Evolutionary conservation across 2,113 vertebrate species (phyloP), one percentile per base, ranked within the genome.

Genomic region (Echinops telfairi): DNA sequence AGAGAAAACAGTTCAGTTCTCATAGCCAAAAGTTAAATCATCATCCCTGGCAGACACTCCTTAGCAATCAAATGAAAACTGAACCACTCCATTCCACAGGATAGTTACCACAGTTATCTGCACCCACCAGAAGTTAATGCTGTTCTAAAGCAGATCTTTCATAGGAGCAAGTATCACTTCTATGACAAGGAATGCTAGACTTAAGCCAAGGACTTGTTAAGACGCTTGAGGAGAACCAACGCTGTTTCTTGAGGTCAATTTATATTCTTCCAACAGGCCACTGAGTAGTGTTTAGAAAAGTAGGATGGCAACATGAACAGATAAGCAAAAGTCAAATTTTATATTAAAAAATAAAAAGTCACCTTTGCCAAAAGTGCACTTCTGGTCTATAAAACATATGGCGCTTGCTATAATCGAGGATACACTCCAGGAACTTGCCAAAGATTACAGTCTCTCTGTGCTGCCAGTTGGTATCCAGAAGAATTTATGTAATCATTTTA

Each of bases 121-220:
- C 12, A 20, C 25, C 57, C 75, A 70, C 14, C 43, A 25, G 78
- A 57, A 82, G 33, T 0, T 29, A 80, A 75, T 27, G 25, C 25
- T 83, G 62, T 73, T 94, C 36, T 7, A 36, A 94, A 89, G 75
- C 17, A 93, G 92, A 70, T 15, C 25, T 78, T 81, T 81, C 29
- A 58, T 16, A 93, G 31, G 23, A 11, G 16, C 3, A 87, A 86
- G 85, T 6, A 33, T 85, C 57, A 47, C 57, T 91, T 87, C 19
- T 58, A 22, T 68, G 60, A 20, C 31, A 71, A 27, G 20, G 47
- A 89, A 40, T 7, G 71, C 36, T 84, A 33, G 58, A 66, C 20
- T 10, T 64, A 75, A 43, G 57, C 40, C 62, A 85, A 78, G 31
- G 22, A 33, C 3, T 57, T 60, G 57, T 22, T 62, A 3, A 53